phyloP scores from a whole-genome alignment of 2,797 vertebrate species.

The Zenarchopterus dispar region DNA sequence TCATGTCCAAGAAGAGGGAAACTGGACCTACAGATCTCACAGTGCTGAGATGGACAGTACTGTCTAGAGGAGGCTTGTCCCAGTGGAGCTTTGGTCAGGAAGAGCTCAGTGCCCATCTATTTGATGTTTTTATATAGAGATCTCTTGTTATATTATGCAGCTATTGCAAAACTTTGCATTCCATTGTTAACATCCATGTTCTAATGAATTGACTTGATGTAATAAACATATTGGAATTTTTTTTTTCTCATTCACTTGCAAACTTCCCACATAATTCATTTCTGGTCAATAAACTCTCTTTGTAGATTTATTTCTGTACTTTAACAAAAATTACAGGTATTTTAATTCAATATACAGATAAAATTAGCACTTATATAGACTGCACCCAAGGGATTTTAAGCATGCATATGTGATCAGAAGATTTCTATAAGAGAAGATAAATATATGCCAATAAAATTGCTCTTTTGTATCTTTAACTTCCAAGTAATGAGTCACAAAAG shows the following conservation, averaged over 20 bases:
- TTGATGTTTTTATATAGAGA: constrained; percentile 50
- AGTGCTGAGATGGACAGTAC: constrained; percentile 66
- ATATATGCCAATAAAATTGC: too few relatives aligned
- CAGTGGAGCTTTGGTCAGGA: constrained; percentile 67
- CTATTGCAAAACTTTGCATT: constrained; percentile 78
- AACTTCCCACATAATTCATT: constrained; percentile 59
- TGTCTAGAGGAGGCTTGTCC: constrained; percentile 60
- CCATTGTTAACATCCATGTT: constrained; percentile 69
- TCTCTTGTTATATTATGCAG: constrained; percentile 55
- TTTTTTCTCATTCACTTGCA: constrained; percentile 40
- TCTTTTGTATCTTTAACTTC: too few relatives aligned
- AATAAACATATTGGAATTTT: constrained; percentile 48
- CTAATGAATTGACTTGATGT: constrained; percentile 49
- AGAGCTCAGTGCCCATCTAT: constrained; percentile 72
- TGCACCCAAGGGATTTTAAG: background rate
- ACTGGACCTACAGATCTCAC: constrained; percentile 53
- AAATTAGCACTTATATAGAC: too few relatives aligned
- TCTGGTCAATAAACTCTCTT: constrained; percentile 69
- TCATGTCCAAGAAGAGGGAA: constrained; percentile 51
- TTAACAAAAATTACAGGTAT: background rate
- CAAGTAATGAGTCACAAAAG: too few relatives aligned
- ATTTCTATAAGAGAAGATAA: too few relatives aligned
- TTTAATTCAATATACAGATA: background rate
- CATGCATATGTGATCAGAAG: background rate
- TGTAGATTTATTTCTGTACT: constrained; percentile 28